phyloP scores from a whole-genome alignment of 2,113 vertebrate genomes.

The Poeciliopsis turrubarensis region DNA sequence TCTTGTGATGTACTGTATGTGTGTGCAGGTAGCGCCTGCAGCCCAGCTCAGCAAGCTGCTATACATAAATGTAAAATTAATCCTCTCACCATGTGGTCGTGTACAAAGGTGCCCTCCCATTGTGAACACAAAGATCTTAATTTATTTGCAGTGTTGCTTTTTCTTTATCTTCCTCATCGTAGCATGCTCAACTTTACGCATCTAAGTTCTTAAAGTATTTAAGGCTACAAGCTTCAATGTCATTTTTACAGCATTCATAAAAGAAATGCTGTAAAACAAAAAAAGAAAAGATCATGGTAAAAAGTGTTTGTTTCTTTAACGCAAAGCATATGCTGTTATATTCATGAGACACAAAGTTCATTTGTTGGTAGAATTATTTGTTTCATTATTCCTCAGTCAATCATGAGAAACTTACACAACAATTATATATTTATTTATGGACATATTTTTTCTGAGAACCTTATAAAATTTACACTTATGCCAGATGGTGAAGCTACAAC shows the following conservation, averaged over 20 bases:
- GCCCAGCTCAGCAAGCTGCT: constrained; percentile 42
- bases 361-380: not conserved
- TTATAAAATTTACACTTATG: not conserved
- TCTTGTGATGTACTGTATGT: constrained; percentile 41
- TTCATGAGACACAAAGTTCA: not conserved
- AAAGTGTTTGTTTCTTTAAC: too few relatives aligned
- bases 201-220: not conserved
- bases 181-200: not conserved
- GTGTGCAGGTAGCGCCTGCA: constrained; percentile 14
- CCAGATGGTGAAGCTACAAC: too few relatives aligned
- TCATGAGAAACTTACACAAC: not conserved
- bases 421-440: not conserved
- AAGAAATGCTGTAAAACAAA: not conserved
- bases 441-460: not conserved
- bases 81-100: constrained; percentile 34
- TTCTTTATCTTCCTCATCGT: not conserved
- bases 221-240: not conserved
- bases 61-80: constrained; percentile 61
- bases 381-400: not conserved
- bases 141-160: constrained; percentile 8
- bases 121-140: constrained; percentile 18
- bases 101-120: constrained; percentile 20
- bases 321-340: too few relatives aligned
- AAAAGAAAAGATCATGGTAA: not conserved
- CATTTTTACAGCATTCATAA: not conserved